phyloP scores from a whole-genome alignment of 2,888 invertebrate species.

The Ramazzottius varieornatus region DNA sequence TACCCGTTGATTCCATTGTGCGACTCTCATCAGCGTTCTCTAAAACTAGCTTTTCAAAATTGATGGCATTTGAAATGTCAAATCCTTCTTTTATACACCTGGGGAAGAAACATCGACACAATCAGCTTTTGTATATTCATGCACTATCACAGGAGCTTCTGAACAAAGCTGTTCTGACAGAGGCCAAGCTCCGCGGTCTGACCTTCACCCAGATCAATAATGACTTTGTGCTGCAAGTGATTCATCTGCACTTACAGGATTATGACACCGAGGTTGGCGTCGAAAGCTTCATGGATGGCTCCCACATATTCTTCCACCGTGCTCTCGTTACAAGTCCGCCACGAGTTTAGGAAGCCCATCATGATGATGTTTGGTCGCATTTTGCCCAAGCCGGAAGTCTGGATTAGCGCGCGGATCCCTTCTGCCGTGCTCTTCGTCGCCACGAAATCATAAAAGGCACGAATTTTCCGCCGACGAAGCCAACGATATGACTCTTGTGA shows the following conservation, averaged over 20 bases:
- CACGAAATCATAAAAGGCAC: constrained; percentile 45
- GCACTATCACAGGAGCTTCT: no score
- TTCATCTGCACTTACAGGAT: neutral
- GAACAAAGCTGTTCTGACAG: no score
- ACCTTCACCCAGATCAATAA: no score
- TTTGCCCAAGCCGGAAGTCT: constrained; percentile 13
- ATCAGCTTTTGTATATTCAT: no score
- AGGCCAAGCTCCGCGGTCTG: no score
- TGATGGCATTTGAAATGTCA: neutral
- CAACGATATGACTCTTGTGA: constrained; percentile 35
- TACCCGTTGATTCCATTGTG: no score
- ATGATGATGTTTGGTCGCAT: constrained; percentile 7
- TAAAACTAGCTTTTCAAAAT: neutral
- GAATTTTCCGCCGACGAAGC: constrained; percentile 51
- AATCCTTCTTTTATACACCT: neutral
- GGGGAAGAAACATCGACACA: no score
- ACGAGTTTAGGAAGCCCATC: constrained; percentile 7
- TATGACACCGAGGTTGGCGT: neutral
- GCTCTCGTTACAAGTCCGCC: neutral
- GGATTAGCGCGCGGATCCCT: constrained; percentile 17
- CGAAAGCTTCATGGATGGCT: neutral
- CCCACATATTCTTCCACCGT: neutral
- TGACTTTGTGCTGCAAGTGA: no score
- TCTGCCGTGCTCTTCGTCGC: constrained; percentile 8
- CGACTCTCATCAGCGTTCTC: neutral